These are phyloP conservation scores for Drosophila takahashii DNA, from an alignment of 1,140 invertebrate species.

Conservation along the genomic window DNA sequence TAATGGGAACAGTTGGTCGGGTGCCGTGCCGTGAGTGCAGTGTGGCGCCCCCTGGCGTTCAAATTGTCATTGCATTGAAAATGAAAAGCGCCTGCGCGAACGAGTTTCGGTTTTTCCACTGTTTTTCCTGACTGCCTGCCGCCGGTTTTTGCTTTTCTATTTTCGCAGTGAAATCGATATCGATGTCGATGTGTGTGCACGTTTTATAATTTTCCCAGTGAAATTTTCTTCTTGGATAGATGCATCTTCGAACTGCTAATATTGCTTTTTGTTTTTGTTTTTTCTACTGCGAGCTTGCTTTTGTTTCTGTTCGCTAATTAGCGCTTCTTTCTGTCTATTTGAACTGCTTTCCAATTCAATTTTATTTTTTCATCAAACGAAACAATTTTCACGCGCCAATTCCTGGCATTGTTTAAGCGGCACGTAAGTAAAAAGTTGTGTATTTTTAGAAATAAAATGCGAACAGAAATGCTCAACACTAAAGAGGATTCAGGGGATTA, in stretches of 20 bases:
- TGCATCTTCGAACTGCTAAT: conserved; percentile 45
- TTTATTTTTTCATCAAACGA: conserved; percentile 68
- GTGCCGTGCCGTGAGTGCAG: conserved; percentile 13
- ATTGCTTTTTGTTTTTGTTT: conserved; percentile 36
- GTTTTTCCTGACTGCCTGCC: conserved; percentile 31
- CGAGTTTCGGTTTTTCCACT: conserved; percentile 55
- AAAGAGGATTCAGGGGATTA: background rate
- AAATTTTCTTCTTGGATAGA: conserved; percentile 48
- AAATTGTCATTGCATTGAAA: conserved; percentile 71
- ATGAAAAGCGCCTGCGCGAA: conserved; percentile 73
- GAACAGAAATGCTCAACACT: conserved; percentile 1
- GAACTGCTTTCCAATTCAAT: conserved; percentile 75
- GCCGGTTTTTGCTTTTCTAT: conserved; percentile 37
- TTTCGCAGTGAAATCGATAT: conserved; percentile 75
- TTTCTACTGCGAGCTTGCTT: conserved; percentile 43
- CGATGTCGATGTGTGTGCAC: conserved; percentile 43
- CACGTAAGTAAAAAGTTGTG: conserved; percentile 55
- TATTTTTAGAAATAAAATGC: conserved; percentile 71
- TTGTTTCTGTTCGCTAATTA: conserved; percentile 64
- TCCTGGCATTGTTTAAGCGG: conserved; percentile 72
- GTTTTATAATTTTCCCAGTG: conserved; percentile 66
- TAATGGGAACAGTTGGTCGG: conserved; percentile 33
- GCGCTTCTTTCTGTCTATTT: conserved; percentile 47
- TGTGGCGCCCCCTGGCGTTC: conserved; percentile 52
- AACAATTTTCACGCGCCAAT: conserved; percentile 80